Conservation (phyloP, 2,113 vertebrate species). For the Macaca nemestrina region DNA sequence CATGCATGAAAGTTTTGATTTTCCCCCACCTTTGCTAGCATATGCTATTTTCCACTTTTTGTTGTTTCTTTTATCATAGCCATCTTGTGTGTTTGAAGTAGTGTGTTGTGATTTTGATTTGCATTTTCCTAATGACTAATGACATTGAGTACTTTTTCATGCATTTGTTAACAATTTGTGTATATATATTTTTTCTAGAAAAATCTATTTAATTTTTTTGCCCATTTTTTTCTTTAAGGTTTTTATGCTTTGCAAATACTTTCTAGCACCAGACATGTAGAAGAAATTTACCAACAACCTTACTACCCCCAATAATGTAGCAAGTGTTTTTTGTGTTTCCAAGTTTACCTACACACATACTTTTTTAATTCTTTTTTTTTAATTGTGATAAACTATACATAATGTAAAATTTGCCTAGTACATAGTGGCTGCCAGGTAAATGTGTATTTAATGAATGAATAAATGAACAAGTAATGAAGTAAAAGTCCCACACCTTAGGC, state of each 20-base stretch:
- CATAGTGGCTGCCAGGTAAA: not conserved
- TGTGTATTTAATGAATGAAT: not conserved
- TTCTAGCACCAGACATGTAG: not conserved
- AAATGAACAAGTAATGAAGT: not conserved
- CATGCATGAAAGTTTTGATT: not conserved
- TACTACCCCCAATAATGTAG: no score
- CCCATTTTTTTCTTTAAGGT: not conserved
- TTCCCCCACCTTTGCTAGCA: not conserved
- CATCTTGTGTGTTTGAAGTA: not conserved
- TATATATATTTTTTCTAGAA: not conserved
- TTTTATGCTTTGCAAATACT: not conserved
- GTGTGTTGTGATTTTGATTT: not conserved
- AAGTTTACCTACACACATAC: not conserved
- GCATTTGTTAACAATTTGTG: not conserved
- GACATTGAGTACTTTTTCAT: not conserved
- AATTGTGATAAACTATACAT: not conserved
- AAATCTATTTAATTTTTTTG: not conserved
- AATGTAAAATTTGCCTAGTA: not conserved
- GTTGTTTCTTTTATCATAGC: not conserved
- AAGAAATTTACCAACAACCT: not conserved
- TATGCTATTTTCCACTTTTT: not conserved
- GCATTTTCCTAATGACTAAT: not conserved
- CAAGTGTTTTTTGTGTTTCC: not conserved
- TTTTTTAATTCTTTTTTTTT: not conserved
- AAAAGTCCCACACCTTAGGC: not conserved